Evolutionary conservation across 2,888 invertebrate species (phyloP), one percentile per base, ranked within the genome.

Genomic region (Folsomia candida): DNA sequence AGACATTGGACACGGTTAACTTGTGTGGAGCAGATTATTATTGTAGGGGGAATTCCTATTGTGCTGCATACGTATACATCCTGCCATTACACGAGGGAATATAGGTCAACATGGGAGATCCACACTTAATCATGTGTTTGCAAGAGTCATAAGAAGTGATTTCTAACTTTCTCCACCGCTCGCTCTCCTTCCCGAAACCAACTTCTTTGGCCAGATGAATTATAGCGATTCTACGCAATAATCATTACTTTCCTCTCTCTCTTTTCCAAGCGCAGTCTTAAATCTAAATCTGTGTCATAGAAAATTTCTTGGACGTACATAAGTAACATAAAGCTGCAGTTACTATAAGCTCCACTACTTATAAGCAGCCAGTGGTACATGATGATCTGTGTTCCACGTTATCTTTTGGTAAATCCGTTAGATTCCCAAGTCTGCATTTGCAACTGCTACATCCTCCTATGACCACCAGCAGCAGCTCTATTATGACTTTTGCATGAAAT

Each of bases 171-270:
- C 63, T 24, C 25, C n/a, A 11, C 6, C 57, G n/a, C n/a, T 59
- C 4, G 25, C 59, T 25, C 25, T 22, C 11, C 66, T 66, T 57
- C 57, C 57, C 57, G 4, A 37, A 64, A 51, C 67, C 67, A 66
- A 66, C 54, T 66, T 57, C 25, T 29, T 61, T 61, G 58, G 57
- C 66, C 14, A 47, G 58, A 70, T 70, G 70, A 65, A 65, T 66
- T 66, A 70, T 70, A 28, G 70, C 65, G 26, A 66, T 65, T 66
- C 51, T 66, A 70, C 66, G 66, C 70, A 66, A 70, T 70, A 70
- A 70, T 70, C 70, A 66, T 70, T 65, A 70, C 66, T 70, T 70
- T 70, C 60, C 66, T 51, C 47, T 64, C 63, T 37, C 28, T 60
- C 51, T 51, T 66, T n/a, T 66, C 65, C 51, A 70, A 70, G 65